Base-by-base conservation (phyloP, 2,113 vertebrate species). In the Felis chaus region DNA sequence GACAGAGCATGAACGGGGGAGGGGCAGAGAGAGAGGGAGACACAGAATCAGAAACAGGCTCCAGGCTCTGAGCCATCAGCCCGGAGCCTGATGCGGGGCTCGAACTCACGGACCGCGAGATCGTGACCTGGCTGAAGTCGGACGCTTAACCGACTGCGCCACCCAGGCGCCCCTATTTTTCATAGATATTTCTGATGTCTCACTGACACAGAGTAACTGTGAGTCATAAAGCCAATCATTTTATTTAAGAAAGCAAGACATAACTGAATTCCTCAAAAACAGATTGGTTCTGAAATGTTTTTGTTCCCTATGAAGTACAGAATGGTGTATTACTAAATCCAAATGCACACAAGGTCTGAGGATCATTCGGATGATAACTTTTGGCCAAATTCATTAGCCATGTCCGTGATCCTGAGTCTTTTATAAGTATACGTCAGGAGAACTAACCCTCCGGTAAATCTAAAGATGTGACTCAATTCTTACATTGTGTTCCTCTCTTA, bases 231-330 rank as follows among this genome's bases (percentile, higher is more conserved):
- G 6, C 18, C 91, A 92, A 92, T 39, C 5, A 12, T 91, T 84
- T 83, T 4, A 90, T 69, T 93, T 93, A 93, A 84, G 41, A 79
- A 87, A 94, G 63, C 23, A 86, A 89, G 27, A 83, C 61, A 3
- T 41, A 94, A 83, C 29, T 82, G 66, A 83, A 53, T 88, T 90
- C 36, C 50, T 89, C 27, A 76, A 88, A 79, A 79, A 80, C 13
- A 78, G 3, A 81, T 78, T 84, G 41, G 10, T 91, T 66, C 74
- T 91, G 14, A 94, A 89, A 79, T 48, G 33, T 25, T 66, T 91
- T 86, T 76, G 1, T 86, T 84, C 23, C 61, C 29, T 21, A 50
- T 3, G 31, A 91, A 81, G 23, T 53, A 85, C 27, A 88, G 36
- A 92, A 84, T 68, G 36, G 4, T 66, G 27, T 85, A 27, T 13